phyloP scores from a whole-genome alignment of 2,888 invertebrate genomes.

The Eurytoma californica region DNA sequence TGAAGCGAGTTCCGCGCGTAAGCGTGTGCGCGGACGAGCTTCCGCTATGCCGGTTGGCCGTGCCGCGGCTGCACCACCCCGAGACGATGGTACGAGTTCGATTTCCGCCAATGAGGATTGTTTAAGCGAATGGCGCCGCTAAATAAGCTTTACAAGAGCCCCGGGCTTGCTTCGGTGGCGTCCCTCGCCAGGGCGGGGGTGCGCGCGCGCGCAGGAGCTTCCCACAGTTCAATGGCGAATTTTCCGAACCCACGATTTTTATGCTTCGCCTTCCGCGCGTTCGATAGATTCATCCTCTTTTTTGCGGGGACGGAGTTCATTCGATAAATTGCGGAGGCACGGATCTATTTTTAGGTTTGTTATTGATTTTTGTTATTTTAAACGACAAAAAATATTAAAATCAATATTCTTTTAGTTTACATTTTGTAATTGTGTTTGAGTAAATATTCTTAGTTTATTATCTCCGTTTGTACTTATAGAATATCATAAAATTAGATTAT shows the following conservation, averaged over 20 bases:
- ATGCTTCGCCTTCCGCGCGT: conserved; percentile 14
- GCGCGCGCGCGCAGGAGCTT: conserved; percentile 12
- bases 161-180: conserved; percentile 25
- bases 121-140: conserved; percentile 54
- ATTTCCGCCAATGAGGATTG: conserved; percentile 55
- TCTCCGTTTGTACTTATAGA: too few relatives aligned
- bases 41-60: too few relatives aligned
- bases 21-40: neutral
- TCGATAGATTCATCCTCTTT: conserved; percentile 4
- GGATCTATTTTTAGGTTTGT: neutral
- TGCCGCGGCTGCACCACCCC: neutral
- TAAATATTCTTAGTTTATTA: too few relatives aligned
- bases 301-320: neutral
- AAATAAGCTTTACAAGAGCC: conserved; percentile 48
- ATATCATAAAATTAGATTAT: too few relatives aligned
- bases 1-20: conserved; percentile 17
- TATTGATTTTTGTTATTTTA: too few relatives aligned
- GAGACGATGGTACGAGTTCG: conserved; percentile 25
- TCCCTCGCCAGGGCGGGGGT: conserved; percentile 39
- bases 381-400: too few relatives aligned
- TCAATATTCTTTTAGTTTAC: too few relatives aligned
- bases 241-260: conserved; percentile 40
- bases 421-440: too few relatives aligned
- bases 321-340: neutral
- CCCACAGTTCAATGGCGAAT: conserved; percentile 20